A percentile compares a stretch with the other conserved stretches of the same genome.
Conservation (phyloP, 1,140 invertebrate genomes). For the Bathynomus jamesi region DNA sequence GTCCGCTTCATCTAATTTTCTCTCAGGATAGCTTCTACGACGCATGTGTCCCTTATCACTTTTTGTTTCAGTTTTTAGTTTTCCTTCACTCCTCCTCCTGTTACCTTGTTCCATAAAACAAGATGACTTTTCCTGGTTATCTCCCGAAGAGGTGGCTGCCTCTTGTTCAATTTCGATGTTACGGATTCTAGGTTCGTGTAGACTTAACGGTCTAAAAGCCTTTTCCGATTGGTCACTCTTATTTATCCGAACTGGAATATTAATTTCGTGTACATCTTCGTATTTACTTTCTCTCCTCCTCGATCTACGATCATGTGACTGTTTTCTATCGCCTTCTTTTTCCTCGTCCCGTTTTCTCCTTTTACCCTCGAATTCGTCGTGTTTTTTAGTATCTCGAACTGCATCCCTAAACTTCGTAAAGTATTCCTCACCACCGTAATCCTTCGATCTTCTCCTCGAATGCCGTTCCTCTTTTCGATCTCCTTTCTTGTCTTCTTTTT, state of each 20-base stretch:
- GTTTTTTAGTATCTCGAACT: neutral
- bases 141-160: neutral
- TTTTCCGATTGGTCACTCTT: neutral
- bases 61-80: too few species aligned
- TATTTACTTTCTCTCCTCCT: slow-evolving; percentile 6
- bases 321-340: neutral
- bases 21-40: too few species aligned
- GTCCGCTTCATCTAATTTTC: too few species aligned
- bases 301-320: neutral
- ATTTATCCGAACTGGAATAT: slow-evolving; percentile 9
- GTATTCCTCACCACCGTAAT: neutral
- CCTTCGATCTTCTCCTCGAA: neutral
- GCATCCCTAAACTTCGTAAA: neutral
- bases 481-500: neutral
- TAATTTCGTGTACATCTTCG: slow-evolving; percentile 11
- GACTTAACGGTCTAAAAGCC: neutral
- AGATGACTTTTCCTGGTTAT: too few species aligned
- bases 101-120: too few species aligned
- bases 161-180: neutral
- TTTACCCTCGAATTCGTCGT: neutral
- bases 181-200: neutral
- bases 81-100: too few species aligned
- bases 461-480: neutral
- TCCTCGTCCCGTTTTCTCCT: neutral
- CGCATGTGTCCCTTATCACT: too few species aligned